Evolutionary conservation across 2,113 vertebrate species (phyloP), one percentile per base, ranked within the genome.

Genomic region (Rana temporaria): DNA sequence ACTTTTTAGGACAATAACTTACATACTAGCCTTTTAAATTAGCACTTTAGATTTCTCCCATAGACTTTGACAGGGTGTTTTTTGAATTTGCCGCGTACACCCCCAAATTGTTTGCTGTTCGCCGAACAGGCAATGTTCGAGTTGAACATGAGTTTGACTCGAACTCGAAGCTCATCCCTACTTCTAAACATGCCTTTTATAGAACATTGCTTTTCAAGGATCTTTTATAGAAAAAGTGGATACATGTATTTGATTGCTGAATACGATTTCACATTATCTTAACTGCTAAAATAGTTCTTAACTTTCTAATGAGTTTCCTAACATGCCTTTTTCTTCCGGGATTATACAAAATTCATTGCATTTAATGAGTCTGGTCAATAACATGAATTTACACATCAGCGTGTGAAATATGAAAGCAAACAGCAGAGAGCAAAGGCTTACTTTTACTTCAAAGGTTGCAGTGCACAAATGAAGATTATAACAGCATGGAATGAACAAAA

Each of bases 321-420:
- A 15, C 22, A 63, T 3, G 5, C 4, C 17, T 65, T 30, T 32
- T 65, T 16, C 16, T n/a, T 63, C 26, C 9, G 1, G 14, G 22
- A 30, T 65, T 30, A 30, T 30, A 16, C 26, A 30, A 38, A 68
- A 68, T 38, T n/a, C 3, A 34, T 68, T 68, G 65, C 34, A 42
- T 68, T 42, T 42, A 68, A 42, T 68, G 34, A 68, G 19, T 14
- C 65, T 42, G 18, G 4, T 68, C 32, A 68, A 68, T 68, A 68
- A 16, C 9, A 68, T 68, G 7, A 68, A 68, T 68, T 68, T 68
- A 42, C 32, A 20, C 11, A 68, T 68, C 65, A 38, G 19, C 48
- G n/a, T 48, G 34, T 68, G 19, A 20, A 68, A 68, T 48, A 20
- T 68, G 20, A 68, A 42, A 48, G 34, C 19, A 68, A 48, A 68